phyloP scores from a whole-genome alignment of 92 coral and sea anemone species.

The Zoanthus gigantus region DNA sequence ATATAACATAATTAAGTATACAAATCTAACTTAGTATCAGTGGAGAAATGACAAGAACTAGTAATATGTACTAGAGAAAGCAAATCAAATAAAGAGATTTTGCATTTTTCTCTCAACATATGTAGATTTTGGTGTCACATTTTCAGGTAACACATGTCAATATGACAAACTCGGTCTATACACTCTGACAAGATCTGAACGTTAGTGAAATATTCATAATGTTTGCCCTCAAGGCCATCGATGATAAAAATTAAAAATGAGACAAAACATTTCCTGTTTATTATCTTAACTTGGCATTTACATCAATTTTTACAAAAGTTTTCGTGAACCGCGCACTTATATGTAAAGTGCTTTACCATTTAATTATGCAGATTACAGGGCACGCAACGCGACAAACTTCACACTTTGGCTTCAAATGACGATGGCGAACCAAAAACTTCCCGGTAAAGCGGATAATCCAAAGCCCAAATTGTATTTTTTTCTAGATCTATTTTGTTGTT shows the following conservation, averaged over 20 bases:
- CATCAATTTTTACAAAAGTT: not conserved
- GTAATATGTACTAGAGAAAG: not conserved
- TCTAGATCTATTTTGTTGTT: slow-evolving; percentile 22
- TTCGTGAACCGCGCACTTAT: slow-evolving; percentile 8
- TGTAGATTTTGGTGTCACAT: not conserved
- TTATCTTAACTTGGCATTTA: not conserved
- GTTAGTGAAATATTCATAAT: not conserved
- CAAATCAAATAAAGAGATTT: too few species aligned
- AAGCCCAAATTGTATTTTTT: slow-evolving; percentile 10
- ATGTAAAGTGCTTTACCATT: not conserved
- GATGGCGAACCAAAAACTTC: not conserved
- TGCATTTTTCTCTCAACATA: too few species aligned
- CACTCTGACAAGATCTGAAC: not conserved
- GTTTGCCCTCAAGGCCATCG: not conserved
- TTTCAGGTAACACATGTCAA: not conserved
- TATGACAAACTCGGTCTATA: not conserved
- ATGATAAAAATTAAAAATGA: not conserved
- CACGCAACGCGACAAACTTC: not conserved
- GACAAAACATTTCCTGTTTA: not conserved
- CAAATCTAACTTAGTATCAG: not conserved
- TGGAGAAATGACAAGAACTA: not conserved
- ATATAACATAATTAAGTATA: not conserved
- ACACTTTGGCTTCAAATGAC: not conserved
- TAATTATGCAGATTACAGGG: not conserved
- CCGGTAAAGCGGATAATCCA: not conserved